phyloP scores from a whole-genome alignment of 2,888 invertebrate species.

The Itoplectis maculator region DNA sequence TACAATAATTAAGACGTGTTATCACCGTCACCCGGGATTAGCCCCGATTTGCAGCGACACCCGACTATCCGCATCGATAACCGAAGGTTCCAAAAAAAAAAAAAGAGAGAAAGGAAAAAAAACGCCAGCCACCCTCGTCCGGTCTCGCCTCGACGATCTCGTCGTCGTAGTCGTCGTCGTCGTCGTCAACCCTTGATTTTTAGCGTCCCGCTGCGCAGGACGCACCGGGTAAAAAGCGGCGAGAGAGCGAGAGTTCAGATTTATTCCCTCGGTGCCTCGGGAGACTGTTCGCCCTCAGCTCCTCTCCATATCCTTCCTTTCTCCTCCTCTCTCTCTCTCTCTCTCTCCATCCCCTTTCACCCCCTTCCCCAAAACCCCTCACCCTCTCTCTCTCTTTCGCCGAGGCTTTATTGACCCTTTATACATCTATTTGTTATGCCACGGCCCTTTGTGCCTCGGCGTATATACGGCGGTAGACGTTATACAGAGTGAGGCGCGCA shows the following conservation, averaged over 20 bases:
- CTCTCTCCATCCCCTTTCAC: conserved; percentile 48
- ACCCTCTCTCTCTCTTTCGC: conserved; percentile 75
- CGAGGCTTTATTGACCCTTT: conserved; percentile 84
- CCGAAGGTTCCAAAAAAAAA: conserved; percentile 55
- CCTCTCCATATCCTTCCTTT: conserved; percentile 35
- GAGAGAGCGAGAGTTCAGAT: conserved; percentile 81
- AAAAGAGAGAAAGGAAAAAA: conserved; percentile 54
- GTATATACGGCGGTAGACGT: conserved; percentile 78
- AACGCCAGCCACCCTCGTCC: conserved; percentile 55
- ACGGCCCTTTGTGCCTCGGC: conserved; percentile 82
- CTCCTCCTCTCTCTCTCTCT: conserved; percentile 52
- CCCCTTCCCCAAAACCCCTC: conserved; percentile 63
- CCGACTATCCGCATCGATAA: conserved; percentile 43
- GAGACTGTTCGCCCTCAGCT: conserved; percentile 76
- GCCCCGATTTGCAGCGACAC: conserved; percentile 12
- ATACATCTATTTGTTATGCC: conserved; percentile 85
- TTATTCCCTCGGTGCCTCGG: conserved; percentile 82
- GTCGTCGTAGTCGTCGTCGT: no score
- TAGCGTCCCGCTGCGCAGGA: conserved; percentile 77
- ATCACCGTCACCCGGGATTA: conserved; percentile 29
- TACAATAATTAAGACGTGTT: conserved; percentile 28
- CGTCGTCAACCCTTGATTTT: conserved; percentile 81
- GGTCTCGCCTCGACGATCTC: conserved; percentile 70
- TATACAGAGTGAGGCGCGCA: conserved; percentile 72
- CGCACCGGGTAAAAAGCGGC: conserved; percentile 71